A percentile compares a stretch with the other conserved stretches of the same genome.
These are phyloP conservation scores for Medauroidea extradentata DNA, from an alignment of 1,140 invertebrate species.

Conservation along the genomic window DNA sequence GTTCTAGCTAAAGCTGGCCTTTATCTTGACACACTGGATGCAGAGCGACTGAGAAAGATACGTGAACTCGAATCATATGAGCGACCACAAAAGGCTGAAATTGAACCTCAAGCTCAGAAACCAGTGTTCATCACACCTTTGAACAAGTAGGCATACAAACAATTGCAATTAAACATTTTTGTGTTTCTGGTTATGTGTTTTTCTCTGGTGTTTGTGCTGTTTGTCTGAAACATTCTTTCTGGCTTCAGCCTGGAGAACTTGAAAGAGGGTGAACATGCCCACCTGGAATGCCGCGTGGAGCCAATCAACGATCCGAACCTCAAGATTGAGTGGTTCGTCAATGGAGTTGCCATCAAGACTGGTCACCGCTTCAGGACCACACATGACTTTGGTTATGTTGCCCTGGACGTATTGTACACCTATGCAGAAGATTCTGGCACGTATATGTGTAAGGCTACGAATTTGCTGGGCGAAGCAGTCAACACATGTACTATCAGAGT, in stretches of 20 bases:
- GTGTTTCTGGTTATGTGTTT: too few relatives aligned
- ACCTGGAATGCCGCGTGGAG: conserved; percentile 92
- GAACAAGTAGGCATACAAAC: conserved; percentile 47
- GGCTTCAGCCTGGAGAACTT: conserved; percentile 65
- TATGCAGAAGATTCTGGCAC: conserved; percentile 92
- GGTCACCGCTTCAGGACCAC: conserved; percentile 87
- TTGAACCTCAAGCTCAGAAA: conserved; percentile 71
- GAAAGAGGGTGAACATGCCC: conserved; percentile 87
- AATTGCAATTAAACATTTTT: too few relatives aligned
- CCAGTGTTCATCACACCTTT: conserved; percentile 84
- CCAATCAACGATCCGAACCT: conserved; percentile 94
- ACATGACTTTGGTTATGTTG: conserved; percentile 95
- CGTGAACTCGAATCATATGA: conserved; percentile 80
- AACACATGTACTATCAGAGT: conserved; percentile 86
- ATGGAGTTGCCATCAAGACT: conserved; percentile 70
- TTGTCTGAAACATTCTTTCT: neutral
- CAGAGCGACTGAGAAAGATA: conserved; percentile 82
- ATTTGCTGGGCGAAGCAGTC: conserved; percentile 85
- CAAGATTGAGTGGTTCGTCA: conserved; percentile 93
- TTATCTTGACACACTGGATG: conserved; percentile 83
- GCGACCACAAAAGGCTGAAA: conserved; percentile 66
- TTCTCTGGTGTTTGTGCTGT: too few relatives aligned
- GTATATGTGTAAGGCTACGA: conserved; percentile 92
- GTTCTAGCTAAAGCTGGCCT: conserved; percentile 72
- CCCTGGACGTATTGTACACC: conserved; percentile 87